Percentiles rank a stretch among this genome's conserved stretches.
phyloP scores from a whole-genome alignment of 2,113 vertebrate genomes.

The Rhegmatorhina hoffmannsi region DNA sequence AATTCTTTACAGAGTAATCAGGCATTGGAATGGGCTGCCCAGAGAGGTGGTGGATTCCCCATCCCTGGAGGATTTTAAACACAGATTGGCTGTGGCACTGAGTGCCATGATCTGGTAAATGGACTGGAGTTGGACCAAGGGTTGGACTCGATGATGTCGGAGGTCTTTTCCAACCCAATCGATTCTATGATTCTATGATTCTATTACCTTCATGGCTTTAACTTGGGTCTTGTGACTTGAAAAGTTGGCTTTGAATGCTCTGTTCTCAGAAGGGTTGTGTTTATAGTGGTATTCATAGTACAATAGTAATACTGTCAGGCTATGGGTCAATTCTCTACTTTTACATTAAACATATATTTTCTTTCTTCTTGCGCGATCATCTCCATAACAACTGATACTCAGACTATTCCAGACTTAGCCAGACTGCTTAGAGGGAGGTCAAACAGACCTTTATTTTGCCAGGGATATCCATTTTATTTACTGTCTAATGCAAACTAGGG shows the following conservation, averaged over 20 bases:
- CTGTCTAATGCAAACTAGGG: not conserved
- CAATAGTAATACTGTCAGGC: not conserved
- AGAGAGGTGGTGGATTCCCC: too few species aligned
- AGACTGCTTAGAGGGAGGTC: not conserved
- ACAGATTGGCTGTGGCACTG: too few species aligned
- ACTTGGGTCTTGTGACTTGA: not conserved
- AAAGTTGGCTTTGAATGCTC: not conserved
- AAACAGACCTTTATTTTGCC: not conserved
- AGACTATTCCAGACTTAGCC: not conserved
- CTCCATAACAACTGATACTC: not conserved
- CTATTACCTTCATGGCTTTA: not conserved
- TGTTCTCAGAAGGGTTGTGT: not conserved
- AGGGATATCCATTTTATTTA: not conserved
- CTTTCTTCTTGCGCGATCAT: not conserved
- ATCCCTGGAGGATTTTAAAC: too few species aligned
- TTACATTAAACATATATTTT: not conserved
- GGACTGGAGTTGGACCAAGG: too few species aligned
- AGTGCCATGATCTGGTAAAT: too few species aligned
- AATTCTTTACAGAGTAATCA: too few species aligned
- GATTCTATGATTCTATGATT: too few species aligned
- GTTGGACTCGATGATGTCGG: too few species aligned
- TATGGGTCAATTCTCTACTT: not conserved
- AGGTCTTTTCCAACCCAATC: too few species aligned
- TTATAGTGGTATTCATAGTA: not conserved
- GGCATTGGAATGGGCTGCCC: too few species aligned